Base-by-base conservation (phyloP, 2,113 vertebrate species). In the Sigmodon hispidus region DNA sequence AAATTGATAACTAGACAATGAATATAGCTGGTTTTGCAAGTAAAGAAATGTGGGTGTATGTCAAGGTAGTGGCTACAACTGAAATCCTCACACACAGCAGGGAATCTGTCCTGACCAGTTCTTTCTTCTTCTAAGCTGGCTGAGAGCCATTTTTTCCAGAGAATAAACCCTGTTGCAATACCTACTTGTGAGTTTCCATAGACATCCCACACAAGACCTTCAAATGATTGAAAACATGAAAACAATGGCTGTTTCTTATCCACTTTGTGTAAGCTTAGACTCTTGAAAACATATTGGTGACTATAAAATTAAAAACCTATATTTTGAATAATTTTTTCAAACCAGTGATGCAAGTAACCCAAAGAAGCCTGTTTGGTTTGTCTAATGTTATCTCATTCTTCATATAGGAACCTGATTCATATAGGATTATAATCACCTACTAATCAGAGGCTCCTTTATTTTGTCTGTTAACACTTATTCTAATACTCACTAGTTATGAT, bases 31-130 rank as follows among this genome's bases (percentile, higher is more conserved):
- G 95, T 96, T 96, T 98, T 98, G 97, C 84, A 95, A 96, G 93
- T 96, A 75, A 85, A 91, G 91, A 87, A 96, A 95, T 94, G 97
- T 83, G 89, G 96, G 94, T 96, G 95, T 97, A 16, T 0, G 97
- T 96, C 94, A 96, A 97, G 96, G 96, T 97, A 98, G 95, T 97
- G 97, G 97, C 97, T 98, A 80, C 91, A 98, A 95, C 95, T 96
- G 92, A 97, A 96, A 92, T 97, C 90, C 94, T 95, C 96, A 96
- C 95, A 94, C 96, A 94, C 96, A 92, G 94, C 5, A 80, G 91
- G 95, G 90, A 96, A 55, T 75, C 90, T 40, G 93, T 92, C 94
- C 31, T 86, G 95, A 59, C 90, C 83, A 85, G 34, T n/a, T 79
- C 81, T 88, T 80, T 87, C 84, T 96, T 89, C 77, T 96, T 10